phyloP scores from a whole-genome alignment of 2,888 invertebrate genomes.

The Rhodophaea formosa region DNA sequence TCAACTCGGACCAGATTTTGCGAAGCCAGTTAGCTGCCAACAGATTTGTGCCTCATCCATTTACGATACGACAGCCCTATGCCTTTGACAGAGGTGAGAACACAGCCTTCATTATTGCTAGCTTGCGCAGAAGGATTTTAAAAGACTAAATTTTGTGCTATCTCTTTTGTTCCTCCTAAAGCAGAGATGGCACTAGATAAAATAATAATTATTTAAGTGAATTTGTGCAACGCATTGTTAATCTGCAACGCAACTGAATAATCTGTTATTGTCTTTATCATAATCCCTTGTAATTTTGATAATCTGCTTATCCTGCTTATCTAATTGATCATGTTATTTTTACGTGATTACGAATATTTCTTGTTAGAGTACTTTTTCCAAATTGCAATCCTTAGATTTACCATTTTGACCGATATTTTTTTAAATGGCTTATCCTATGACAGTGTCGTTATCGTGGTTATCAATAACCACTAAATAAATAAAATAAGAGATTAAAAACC shows the following conservation, averaged over 20 bases:
- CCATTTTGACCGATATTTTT: constrained; percentile 14
- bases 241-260: no score
- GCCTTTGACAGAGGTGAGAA: constrained; percentile 67
- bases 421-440: constrained; percentile 5
- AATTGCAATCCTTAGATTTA: not conserved
- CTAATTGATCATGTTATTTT: not conserved
- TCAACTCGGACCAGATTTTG: constrained; percentile 58
- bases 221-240: no score
- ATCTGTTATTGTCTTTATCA: not conserved
- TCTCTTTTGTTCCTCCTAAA: no score
- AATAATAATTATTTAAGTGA: no score
- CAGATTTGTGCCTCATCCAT: constrained; percentile 54
- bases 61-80: constrained; percentile 57
- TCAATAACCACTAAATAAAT: constrained; percentile 23
- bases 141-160: no score
- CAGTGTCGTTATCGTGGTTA: constrained; percentile 16
- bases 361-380: not conserved
- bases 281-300: constrained; percentile 9
- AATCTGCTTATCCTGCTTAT: constrained; percentile 23
- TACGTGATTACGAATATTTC: not conserved
- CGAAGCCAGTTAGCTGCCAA: constrained; percentile 60
- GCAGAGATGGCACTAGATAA: no score
- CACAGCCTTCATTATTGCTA: not conserved
- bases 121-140: no score
- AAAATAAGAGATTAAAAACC: constrained; percentile 22